Base-by-base conservation (phyloP, 2,113 vertebrate genomes). In the human region DNA sequence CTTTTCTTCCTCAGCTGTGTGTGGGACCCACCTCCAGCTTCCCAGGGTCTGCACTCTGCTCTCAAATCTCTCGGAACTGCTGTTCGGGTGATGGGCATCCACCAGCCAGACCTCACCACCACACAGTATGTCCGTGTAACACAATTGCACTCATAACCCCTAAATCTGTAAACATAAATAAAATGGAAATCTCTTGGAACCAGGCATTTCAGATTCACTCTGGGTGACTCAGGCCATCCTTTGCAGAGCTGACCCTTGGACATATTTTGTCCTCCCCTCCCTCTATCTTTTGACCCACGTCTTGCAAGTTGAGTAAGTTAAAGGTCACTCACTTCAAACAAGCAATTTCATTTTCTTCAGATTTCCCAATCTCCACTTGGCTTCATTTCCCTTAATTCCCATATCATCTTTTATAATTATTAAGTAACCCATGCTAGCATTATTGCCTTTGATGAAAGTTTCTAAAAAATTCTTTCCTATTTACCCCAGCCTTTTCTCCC, bases 291-390 rank as follows among this genome's bases (percentile, higher is more conserved):
- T 86, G 89, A 43, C 66, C 92, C 35, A 52, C 61, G 64, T 2
- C 76, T 45, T 80, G 38, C 57, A 23, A 25, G 48, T 2, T 76
- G 50, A 89, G 9, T 43, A 93, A 94, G 81, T 40, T 76, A 68
- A 93, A 88, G 92, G 73, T 90, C 86, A 92, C 50, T 38, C 68
- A 20, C 59, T 89, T 61, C 89, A 38, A 43, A 50, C 76, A 38
- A 48, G 61, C 52, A 25, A 55, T 81, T 75, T 78, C n/a, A 84
- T 82, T 96, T 89, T 83, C 89, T 92, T 93, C 17, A 1, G 55
- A 83, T 96, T 97, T 94, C 96, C 72, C 94, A 96, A 86, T 18
- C 57, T 27, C 55, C 73, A 64, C 22, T 89, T 89, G 92, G 68
- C 93, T 78, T 83, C 68, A 43, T 68, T 92, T 40, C n/a, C 64